Evolutionary conservation across 2,113 vertebrate genomes (phyloP).

Genomic region (Microtus oregoni): DNA sequence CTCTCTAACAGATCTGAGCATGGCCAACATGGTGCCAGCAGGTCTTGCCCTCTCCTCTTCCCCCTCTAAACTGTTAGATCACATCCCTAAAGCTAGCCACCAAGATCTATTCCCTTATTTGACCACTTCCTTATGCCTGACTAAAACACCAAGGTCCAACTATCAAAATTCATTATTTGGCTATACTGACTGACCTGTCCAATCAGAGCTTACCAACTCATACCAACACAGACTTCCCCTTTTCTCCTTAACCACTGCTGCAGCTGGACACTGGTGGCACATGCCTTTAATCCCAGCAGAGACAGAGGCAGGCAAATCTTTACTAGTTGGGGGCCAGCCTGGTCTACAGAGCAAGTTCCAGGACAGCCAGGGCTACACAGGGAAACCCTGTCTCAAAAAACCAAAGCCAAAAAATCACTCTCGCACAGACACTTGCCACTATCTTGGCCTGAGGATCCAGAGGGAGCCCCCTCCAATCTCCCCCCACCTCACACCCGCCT

Average conservation of each 20-base stretch:
- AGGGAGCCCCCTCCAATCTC: background rate
- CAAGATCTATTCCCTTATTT: background rate
- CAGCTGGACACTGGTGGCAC: background rate
- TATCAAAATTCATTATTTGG: background rate
- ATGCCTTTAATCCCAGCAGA: background rate
- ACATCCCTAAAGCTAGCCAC: background rate
- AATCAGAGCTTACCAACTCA: background rate
- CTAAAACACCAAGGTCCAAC: background rate
- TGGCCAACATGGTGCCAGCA: background rate
- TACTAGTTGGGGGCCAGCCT: background rate
- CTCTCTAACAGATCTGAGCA: background rate
- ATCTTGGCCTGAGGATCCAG: background rate
- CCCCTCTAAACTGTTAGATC: background rate
- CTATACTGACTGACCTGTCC: background rate
- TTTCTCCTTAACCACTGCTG: background rate
- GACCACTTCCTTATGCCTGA: background rate
- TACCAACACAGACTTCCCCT: background rate
- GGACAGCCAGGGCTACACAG: background rate
- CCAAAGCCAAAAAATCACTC: background rate
- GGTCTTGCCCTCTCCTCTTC: background rate
- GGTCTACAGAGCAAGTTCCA: background rate
- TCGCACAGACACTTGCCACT: background rate
- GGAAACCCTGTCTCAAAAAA: background rate
- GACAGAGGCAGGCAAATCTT: background rate
- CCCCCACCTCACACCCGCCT: too few relatives aligned